A percentile compares a stretch with the other conserved stretches of the same genome.
Evolutionary conservation across 2,797 vertebrate species (phyloP).

Genomic region (Danio tinwini): DNA sequence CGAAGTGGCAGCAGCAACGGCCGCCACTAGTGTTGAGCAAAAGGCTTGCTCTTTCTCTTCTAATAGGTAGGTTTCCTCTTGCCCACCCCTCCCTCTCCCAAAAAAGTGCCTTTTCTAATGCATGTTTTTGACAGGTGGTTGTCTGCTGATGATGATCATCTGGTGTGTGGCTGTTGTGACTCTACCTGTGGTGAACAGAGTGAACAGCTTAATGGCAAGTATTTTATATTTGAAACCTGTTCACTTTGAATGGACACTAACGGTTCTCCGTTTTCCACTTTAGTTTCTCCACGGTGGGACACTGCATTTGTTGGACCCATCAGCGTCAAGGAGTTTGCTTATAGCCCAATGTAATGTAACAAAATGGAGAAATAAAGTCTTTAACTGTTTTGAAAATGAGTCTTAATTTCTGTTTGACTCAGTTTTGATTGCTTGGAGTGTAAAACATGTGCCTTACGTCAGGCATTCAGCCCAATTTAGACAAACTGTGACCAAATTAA

Average conservation of each 20-base stretch:
- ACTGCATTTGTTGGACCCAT: slow-evolving; percentile 23
- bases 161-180: slow-evolving; percentile 69
- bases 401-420: too few species aligned
- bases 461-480: too few species aligned
- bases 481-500: too few species aligned
- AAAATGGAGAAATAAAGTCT: background rate
- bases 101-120: too few species aligned
- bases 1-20: slow-evolving; percentile 61
- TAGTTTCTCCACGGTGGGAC: background rate
- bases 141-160: slow-evolving; percentile 62
- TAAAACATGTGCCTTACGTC: too few species aligned
- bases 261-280: background rate
- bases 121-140: slow-evolving; percentile 64
- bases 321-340: slow-evolving; percentile 1
- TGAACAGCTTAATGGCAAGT: slow-evolving; percentile 15
- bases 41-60: slow-evolving; percentile 74
- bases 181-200: slow-evolving; percentile 56
- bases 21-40: slow-evolving; percentile 36
- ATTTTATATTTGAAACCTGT: too few species aligned
- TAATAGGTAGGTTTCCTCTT: slow-evolving; percentile 62
- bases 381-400: too few species aligned
- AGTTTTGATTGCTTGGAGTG: too few species aligned
- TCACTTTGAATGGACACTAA: too few species aligned
- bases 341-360: background rate
- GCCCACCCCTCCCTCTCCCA: too few species aligned